phyloP scores from a whole-genome alignment of 2,797 vertebrate genomes.

The Stomatorhinus walkeri region DNA sequence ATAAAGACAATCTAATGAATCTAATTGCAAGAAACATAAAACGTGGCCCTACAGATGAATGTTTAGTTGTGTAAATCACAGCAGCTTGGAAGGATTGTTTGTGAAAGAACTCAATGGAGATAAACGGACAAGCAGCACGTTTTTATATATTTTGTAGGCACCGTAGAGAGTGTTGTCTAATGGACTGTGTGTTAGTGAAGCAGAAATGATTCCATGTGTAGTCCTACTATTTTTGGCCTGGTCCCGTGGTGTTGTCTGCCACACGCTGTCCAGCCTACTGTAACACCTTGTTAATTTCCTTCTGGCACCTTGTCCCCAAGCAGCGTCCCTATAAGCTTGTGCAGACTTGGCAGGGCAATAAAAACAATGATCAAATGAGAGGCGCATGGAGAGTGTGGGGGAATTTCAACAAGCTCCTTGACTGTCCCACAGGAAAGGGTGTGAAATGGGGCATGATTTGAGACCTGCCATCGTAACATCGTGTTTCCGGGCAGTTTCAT shows the following conservation, averaged over 20 bases:
- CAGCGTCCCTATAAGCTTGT: neutral
- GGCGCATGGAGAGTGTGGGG: neutral
- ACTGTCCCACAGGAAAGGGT: neutral
- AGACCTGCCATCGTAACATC: neutral
- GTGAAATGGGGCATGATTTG: neutral
- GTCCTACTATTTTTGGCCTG: neutral
- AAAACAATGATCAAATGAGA: neutral
- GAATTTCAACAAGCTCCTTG: neutral
- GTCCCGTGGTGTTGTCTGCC: neutral
- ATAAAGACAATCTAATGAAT: neutral
- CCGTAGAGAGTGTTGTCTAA: neutral
- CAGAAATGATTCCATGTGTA: neutral
- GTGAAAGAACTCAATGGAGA: neutral
- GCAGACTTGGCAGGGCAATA: neutral
- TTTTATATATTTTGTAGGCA: neutral
- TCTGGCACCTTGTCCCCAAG: neutral
- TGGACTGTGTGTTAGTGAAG: neutral
- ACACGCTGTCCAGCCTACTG: neutral
- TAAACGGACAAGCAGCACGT: neutral
- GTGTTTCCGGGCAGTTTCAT: neutral
- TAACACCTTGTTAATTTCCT: neutral
- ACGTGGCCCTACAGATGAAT: neutral
- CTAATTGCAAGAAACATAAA: neutral
- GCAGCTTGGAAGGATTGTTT: neutral
- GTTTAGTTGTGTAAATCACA: neutral